Evolutionary conservation across 2,797 vertebrate species (phyloP).

Genomic region (Hozukius guyotensis): DNA sequence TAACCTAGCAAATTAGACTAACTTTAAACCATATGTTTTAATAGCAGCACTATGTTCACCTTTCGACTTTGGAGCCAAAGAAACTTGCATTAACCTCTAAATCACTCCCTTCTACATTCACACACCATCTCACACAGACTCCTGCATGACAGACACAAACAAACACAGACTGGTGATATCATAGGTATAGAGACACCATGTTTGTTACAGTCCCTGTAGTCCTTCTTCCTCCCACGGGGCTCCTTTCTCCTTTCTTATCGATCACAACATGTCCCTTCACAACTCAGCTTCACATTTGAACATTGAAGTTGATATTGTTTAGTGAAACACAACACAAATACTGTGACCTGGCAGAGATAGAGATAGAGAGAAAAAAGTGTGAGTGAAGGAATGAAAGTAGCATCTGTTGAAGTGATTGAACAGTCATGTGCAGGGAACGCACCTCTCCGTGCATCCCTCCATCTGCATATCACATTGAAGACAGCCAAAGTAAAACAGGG

Average conservation of each 20-base stretch:
- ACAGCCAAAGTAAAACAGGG: slow-evolving; percentile 10
- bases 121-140: not conserved
- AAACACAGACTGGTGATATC: not conserved
- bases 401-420: slow-evolving; percentile 65
- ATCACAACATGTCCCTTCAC: slow-evolving; percentile 18
- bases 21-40: not conserved
- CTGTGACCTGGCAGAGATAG: not conserved
- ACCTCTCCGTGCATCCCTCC: slow-evolving; percentile 13
- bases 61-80: not conserved
- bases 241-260: not conserved
- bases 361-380: not conserved
- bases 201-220: not conserved
- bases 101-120: not conserved
- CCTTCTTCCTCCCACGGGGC: not conserved
- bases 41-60: not conserved
- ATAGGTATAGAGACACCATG: not conserved
- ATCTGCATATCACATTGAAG: slow-evolving; percentile 56
- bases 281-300: slow-evolving; percentile 30
- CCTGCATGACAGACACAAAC: not conserved
- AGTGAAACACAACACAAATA: slow-evolving; percentile 31
- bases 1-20: not conserved
- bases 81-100: not conserved
- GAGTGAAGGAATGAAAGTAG: slow-evolving; percentile 32
- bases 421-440: slow-evolving; percentile 31
- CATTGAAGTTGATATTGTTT: slow-evolving; percentile 12